phyloP scores from a whole-genome alignment of 2,888 invertebrate genomes.

The Agrotis clavis region DNA sequence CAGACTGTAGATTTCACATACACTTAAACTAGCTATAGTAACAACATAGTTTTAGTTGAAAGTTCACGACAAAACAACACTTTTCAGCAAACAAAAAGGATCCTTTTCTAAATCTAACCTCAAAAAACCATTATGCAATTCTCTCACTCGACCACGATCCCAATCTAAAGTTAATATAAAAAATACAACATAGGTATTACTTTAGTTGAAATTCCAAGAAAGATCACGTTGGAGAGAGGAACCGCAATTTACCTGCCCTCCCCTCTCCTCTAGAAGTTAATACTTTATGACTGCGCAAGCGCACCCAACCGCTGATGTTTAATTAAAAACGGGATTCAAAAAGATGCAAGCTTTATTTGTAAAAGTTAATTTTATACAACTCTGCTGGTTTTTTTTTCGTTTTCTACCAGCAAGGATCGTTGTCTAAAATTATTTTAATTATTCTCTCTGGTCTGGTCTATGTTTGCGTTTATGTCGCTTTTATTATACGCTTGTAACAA shows the following conservation, averaged over 20 bases:
- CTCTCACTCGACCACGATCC: constrained; percentile 48
- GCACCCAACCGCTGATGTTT: constrained; percentile 63
- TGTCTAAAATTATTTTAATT: constrained; percentile 58
- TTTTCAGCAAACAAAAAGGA: constrained; percentile 1
- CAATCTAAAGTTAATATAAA: constrained; percentile 58
- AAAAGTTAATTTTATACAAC: constrained; percentile 66
- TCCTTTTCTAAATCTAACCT: constrained; percentile 32
- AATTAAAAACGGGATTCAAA: constrained; percentile 75
- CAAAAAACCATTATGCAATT: constrained; percentile 47
- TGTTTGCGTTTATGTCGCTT: constrained; percentile 23
- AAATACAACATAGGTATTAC: constrained; percentile 64
- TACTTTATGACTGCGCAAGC: constrained; percentile 63
- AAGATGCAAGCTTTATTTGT: constrained; percentile 67
- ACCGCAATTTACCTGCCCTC: constrained; percentile 66
- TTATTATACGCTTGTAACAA: constrained; percentile 41
- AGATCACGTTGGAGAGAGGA: constrained; percentile 59
- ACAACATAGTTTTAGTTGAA: neutral
- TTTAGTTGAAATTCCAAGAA: constrained; percentile 68
- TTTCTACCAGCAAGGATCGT: constrained; percentile 12
- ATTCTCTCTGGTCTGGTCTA: constrained; percentile 34
- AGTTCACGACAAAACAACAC: neutral
- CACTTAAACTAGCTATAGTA: neutral
- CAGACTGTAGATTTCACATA: neutral
- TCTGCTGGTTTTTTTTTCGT: constrained; percentile 34
- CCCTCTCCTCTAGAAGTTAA: constrained; percentile 62